Evolutionary conservation across 53 echinoderm and acorn worm genomes (phyloP).

Genomic region (Mesocentrotus franciscanus): DNA sequence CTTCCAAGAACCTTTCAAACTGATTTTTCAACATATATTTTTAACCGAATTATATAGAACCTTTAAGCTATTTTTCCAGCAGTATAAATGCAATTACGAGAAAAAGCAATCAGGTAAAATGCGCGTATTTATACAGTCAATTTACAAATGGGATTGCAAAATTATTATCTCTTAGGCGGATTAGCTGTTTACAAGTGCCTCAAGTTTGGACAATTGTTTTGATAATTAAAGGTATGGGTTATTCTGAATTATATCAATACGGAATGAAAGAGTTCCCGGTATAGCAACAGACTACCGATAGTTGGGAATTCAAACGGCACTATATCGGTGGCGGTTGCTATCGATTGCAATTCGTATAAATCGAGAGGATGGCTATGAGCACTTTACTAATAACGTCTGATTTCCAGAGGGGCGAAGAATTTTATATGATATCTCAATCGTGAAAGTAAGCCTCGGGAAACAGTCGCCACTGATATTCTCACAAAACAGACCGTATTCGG

Average conservation of each 20-base stretch:
- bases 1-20: too few relatives aligned
- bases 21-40: too few relatives aligned
- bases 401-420: conserved; percentile 33
- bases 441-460: neutral
- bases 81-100: neutral
- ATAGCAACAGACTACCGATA: neutral
- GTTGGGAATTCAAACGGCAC: neutral
- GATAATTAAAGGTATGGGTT: neutral
- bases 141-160: neutral
- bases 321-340: conserved; percentile 15
- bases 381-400: conserved; percentile 19
- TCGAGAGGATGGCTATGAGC: conserved; percentile 21
- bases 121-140: neutral
- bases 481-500: neutral
- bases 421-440: conserved; percentile 27
- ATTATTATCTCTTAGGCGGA: neutral
- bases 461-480: neutral
- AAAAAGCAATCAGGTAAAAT: neutral
- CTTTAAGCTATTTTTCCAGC: neutral
- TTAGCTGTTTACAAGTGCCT: neutral
- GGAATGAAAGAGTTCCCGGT: neutral
- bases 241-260: neutral
- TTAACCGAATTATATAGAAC: neutral
- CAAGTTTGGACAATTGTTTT: neutral
- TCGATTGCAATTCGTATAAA: conserved; percentile 45